A percentile compares a stretch with the other conserved stretches of the same genome.
Conservation (phyloP, 1,140 invertebrate genomes). For the Lordiphosa stackelbergi region DNA sequence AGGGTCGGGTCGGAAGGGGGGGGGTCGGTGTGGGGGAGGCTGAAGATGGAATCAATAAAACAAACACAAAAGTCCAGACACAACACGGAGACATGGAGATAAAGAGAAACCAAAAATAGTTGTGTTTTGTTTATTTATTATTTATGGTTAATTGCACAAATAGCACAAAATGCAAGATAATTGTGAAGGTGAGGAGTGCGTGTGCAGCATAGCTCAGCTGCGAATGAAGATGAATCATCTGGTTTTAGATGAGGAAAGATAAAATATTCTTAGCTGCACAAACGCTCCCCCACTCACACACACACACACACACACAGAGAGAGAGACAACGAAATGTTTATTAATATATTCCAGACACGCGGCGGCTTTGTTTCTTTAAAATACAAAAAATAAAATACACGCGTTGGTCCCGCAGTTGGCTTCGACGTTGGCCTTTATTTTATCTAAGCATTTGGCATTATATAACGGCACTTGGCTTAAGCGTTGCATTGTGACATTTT, state of each 20-base stretch:
- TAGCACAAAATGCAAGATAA: conserved; percentile 30
- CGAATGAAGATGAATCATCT: conserved; percentile 43
- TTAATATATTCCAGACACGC: conserved; percentile 66
- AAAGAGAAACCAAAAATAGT: conserved; percentile 22
- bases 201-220: conserved; percentile 23
- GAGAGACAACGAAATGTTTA: conserved; percentile 41
- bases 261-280: conserved; percentile 34
- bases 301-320: conserved; percentile 18
- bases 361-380: conserved; percentile 23
- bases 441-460: conserved; percentile 11
- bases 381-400: conserved; percentile 35
- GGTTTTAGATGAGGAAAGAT: conserved; percentile 47
- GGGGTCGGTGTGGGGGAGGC: not conserved
- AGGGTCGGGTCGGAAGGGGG: not conserved
- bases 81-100: conserved; percentile 42
- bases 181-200: conserved; percentile 31
- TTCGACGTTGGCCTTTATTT: conserved; percentile 11
- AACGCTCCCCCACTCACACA: conserved; percentile 23
- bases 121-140: conserved; percentile 23
- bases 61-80: conserved; percentile 45
- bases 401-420: conserved; percentile 40
- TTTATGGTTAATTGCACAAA: conserved; percentile 62
- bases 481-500: conserved; percentile 19
- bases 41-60: conserved; percentile 59
- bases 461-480: conserved; percentile 18